These are phyloP conservation scores for Zaprionus vittiger DNA, from an alignment of 1,140 invertebrate species.

Conservation along the genomic window DNA sequence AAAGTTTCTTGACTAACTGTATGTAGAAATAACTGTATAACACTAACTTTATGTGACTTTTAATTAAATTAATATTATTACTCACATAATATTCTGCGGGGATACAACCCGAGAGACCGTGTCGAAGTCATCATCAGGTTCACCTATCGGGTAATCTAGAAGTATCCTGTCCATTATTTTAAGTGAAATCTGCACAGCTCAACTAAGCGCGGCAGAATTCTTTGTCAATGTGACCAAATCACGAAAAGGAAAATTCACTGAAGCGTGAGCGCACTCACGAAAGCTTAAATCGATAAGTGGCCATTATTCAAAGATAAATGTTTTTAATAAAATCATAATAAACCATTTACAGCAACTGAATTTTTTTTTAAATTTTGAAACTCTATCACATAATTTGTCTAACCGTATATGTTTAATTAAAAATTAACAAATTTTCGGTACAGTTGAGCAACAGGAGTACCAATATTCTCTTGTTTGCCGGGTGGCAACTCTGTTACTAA, in stretches of 20 bases:
- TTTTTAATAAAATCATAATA: not conserved
- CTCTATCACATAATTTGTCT: not conserved
- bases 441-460: not conserved
- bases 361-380: not conserved
- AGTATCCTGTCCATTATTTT: conserved; percentile 37
- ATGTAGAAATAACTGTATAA: not conserved
- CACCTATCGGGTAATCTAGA: not conserved
- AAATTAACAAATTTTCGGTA: not conserved
- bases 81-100: conserved; percentile 57
- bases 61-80: not conserved
- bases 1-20: too few relatives aligned
- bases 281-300: not conserved
- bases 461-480: not conserved
- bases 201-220: conserved; percentile 15
- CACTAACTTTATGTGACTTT: not conserved
- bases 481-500: not conserved
- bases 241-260: not conserved
- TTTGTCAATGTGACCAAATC: conserved; percentile 32
- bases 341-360: not conserved
- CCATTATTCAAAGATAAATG: not conserved
- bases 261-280: not conserved
- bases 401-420: not conserved
- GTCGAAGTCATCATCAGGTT: conserved; percentile 13
- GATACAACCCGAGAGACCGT: conserved; percentile 25
- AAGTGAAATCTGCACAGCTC: conserved; percentile 16